Evolutionary conservation across 2,888 invertebrate genomes (phyloP), one percentile per base, ranked within the genome.

Genomic region (Hetaerina titia): DNA sequence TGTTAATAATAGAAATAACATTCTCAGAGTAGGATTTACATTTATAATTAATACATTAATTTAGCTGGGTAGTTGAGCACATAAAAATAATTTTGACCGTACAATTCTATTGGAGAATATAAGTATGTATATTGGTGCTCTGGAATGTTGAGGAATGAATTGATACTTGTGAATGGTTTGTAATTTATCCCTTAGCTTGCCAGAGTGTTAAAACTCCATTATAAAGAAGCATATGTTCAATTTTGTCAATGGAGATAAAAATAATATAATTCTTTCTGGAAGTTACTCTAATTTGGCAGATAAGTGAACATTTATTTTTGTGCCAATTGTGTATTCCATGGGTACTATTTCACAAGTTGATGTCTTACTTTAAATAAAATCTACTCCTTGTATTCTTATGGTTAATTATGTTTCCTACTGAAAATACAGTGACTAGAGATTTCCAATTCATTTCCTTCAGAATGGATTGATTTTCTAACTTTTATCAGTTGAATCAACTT

Each of bases 101-200:
- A 81, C 9, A 81, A 0, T 69, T n/a, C 81, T 81, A 81, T 11
- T 25, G 25, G 31, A 15, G 31, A 81, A 31, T 81, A 81, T 8
- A 81, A 31, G 81, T 81, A 81, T 81, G 81, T 9, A 31, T 31
- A 11, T 22, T 81, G 31, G 81, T 2, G 81, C 81, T 81, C 81
- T 81, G 81, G 81, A 81, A 81, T 81, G 81, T 81, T 81, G n/a
- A 81, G 81, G 81, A 81, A 81, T 81, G 81, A 81, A 81, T 31
- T 31, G 31, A 81, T 74, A 74, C 13, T 19, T 25, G 25, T 74
- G 13, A 60, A 60, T 25, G 9, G 19, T 31, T 81, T 31, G 31
- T 5, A 81, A 31, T 13, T 81, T 81, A 81, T 69, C 22, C 69
- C 8, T n/a, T 22, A 69, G 7, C 22, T 69, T 69, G 19, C 69